phyloP scores from a whole-genome alignment of 2,888 invertebrate species.

The Lasioglossum figueresi region DNA sequence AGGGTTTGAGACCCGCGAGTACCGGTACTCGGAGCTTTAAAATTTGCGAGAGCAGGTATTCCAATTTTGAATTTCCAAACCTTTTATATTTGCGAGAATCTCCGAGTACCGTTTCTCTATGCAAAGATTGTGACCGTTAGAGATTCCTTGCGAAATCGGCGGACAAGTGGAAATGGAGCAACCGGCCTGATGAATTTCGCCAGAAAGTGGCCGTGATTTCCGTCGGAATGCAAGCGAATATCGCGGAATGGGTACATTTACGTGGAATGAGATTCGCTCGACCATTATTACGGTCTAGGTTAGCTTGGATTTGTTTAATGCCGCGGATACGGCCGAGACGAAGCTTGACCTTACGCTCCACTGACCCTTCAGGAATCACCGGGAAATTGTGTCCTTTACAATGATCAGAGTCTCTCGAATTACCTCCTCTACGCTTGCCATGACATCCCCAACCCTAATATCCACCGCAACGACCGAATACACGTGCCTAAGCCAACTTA shows the following conservation, averaged over 20 bases:
- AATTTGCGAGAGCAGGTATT: background rate
- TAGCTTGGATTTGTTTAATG: constrained; percentile 11
- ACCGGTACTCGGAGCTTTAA: background rate
- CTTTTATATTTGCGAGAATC: background rate
- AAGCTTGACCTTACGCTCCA: constrained; percentile 4
- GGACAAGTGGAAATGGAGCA: background rate
- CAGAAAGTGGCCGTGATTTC: constrained; percentile 10
- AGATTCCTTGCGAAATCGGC: background rate
- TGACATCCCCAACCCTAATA: background rate
- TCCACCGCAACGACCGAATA: background rate
- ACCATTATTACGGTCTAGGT: constrained; percentile 30
- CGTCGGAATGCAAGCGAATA: constrained; percentile 30
- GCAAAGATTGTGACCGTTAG: background rate
- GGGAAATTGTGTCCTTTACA: constrained; percentile 1
- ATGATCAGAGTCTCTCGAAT: background rate
- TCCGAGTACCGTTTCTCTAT: background rate
- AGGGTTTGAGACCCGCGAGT: background rate
- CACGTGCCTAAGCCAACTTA: too few species aligned
- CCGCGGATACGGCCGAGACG: constrained; percentile 5
- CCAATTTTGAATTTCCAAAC: too few species aligned
- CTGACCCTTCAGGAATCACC: background rate
- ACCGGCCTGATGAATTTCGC: constrained; percentile 23
- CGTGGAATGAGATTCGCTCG: constrained; percentile 25
- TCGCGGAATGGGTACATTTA: constrained; percentile 26
- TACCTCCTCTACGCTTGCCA: background rate